Evolutionary conservation across 2,113 vertebrate species (phyloP).

Genomic region (Gnathochromis pfefferi): DNA sequence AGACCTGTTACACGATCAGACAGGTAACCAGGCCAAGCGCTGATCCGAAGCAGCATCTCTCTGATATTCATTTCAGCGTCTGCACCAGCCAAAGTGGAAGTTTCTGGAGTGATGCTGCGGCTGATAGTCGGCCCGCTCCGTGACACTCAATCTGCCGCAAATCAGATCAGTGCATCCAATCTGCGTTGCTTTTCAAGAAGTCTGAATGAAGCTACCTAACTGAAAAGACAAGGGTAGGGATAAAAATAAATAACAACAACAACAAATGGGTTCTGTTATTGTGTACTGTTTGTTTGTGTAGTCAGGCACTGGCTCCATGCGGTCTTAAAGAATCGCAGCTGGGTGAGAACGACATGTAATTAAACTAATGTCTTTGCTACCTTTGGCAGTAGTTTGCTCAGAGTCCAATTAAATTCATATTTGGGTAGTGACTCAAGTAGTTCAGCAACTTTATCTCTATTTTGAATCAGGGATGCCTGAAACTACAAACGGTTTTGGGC

Average conservation of each 20-base stretch:
- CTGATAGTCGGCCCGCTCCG: background rate
- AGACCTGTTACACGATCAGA: background rate
- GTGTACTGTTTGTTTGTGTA: background rate
- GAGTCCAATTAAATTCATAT: background rate
- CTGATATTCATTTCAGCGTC: background rate
- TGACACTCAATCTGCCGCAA: background rate
- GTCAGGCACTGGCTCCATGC: background rate
- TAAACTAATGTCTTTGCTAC: background rate
- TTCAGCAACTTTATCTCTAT: background rate
- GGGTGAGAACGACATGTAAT: background rate
- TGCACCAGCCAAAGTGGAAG: background rate
- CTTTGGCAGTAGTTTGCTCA: background rate
- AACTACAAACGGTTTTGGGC: background rate
- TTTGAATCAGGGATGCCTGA: background rate
- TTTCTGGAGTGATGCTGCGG: background rate
- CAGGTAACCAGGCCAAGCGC: background rate
- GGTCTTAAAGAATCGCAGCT: background rate
- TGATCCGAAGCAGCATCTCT: background rate
- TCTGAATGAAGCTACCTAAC: background rate
- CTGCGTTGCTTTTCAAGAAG: background rate
- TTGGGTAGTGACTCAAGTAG: background rate
- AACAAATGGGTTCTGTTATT: background rate
- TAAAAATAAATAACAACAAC: background rate
- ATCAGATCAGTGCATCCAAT: background rate
- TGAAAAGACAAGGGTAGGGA: background rate